Evolutionary conservation across 2,888 invertebrate genomes (phyloP), one percentile per base, ranked within the genome.

Genomic region (Drosophila tripunctata): DNA sequence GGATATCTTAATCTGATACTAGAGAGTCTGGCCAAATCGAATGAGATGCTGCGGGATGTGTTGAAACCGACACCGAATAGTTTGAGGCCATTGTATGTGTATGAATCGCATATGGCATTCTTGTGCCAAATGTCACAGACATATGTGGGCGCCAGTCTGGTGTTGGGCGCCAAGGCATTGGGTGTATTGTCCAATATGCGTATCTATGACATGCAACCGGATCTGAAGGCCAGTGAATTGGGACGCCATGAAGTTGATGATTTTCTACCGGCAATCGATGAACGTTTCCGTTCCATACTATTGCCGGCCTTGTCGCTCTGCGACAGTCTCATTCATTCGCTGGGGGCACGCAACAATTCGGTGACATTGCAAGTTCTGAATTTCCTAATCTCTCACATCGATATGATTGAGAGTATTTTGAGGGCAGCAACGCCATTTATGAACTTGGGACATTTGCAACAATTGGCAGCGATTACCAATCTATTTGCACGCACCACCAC

Each of bases 41-140:
- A 97, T 87, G 93, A 93, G 41, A 93, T 94, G 15, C 90, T 97
- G 4, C 89, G 90, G 6, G 88, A 92, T 88, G 93, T 95, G n/a
- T 86, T 96, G 40, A 94, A 94, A 78, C 93, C 93, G 10, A 93
- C 92, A 69, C 94, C 95, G 0, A 93, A 93, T 45, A 94, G 94
- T 2, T 92, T 97, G 38, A 94, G 95, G 56, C 94, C 95, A 0
- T 91, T 98, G 0, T 98, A 96, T 92, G 94, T 97, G 12, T 98
- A 96, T 91, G 96, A 97, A 90, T 95, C 97, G 0, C 96, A 96
- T 92, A 95, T 98, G 95, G 94, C 96, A 31, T 93, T 96, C 73
- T 92, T 97, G 14, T 93, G 94, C 50, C 93, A 95, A 85, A 92
- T 96, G 78, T 95, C 96, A 0, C 93, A 94, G 5, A 93, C 93